phyloP scores from a whole-genome alignment of 2,888 invertebrate species.

The Agriopis leucophaearia region DNA sequence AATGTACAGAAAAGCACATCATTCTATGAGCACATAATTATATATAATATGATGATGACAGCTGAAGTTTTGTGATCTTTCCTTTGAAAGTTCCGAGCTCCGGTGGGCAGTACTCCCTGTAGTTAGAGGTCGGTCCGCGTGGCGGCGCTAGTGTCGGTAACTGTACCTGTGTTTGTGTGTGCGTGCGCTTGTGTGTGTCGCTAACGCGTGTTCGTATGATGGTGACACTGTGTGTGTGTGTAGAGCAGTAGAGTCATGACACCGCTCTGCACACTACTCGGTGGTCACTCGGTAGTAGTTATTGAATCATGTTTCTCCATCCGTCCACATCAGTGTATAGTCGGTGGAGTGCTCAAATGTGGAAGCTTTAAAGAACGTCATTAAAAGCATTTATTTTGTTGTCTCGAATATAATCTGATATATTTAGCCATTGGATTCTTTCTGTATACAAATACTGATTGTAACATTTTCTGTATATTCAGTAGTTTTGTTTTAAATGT shows the following conservation, averaged over 20 bases:
- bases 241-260: not conserved
- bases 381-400: slow-evolving; percentile 32
- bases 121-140: slow-evolving; percentile 11
- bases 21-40: not conserved
- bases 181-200: slow-evolving; percentile 49
- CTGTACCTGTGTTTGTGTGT: slow-evolving; percentile 42
- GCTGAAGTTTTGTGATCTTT: not conserved
- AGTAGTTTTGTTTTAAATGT: not conserved
- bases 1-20: not conserved
- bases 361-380: slow-evolving; percentile 31
- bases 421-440: not conserved
- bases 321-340: not conserved
- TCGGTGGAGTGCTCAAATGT: slow-evolving; percentile 22
- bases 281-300: not conserved
- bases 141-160: slow-evolving; percentile 46
- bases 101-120: not conserved
- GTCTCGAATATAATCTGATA: not conserved
- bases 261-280: not conserved
- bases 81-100: not conserved
- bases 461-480: slow-evolving; percentile 10
- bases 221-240: not conserved
- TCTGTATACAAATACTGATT: slow-evolving; percentile 1
- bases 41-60: no score
- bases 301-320: not conserved
- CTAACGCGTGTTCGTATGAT: slow-evolving; percentile 45